A percentile compares a stretch with the other conserved stretches of the same genome.
phyloP scores from a whole-genome alignment of 2,797 vertebrate genomes.

The Saguinus oedipus region DNA sequence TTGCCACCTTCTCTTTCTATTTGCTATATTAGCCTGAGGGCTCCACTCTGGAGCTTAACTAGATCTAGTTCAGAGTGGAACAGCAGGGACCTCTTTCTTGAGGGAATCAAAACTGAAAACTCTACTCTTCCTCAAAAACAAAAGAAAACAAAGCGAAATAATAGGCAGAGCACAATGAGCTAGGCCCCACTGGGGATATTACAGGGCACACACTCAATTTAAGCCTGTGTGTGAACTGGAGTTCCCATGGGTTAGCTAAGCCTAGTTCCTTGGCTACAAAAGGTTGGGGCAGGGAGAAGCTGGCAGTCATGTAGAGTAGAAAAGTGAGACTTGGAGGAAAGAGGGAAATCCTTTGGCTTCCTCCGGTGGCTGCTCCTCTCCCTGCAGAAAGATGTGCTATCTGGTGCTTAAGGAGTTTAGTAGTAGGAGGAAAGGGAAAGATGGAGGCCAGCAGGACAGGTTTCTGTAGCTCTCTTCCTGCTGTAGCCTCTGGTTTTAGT shows the following conservation, averaged over 20 bases:
- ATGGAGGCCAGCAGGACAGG: not conserved
- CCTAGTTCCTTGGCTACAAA: slow-evolving; percentile 9
- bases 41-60: not conserved
- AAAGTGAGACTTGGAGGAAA: not conserved
- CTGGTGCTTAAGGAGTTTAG: not conserved
- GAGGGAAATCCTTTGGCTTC: not conserved
- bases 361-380: not conserved
- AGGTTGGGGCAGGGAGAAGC: not conserved
- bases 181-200: not conserved
- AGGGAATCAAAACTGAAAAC: not conserved
- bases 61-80: not conserved
- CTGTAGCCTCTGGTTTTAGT: slow-evolving; percentile 10
- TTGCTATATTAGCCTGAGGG: not conserved
- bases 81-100: not conserved
- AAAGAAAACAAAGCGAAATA: slow-evolving; percentile 30
- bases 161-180: slow-evolving; percentile 1
- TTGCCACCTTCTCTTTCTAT: not conserved
- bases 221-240: slow-evolving; percentile 31
- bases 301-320: slow-evolving; percentile 5
- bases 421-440: not conserved
- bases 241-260: slow-evolving; percentile 39
- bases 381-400: not conserved
- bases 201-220: slow-evolving; percentile 40
- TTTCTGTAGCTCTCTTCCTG: slow-evolving; percentile 34
- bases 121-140: not conserved